Conservation (phyloP, 2,797 vertebrate species). For the Rhyacichthys aspro region DNA sequence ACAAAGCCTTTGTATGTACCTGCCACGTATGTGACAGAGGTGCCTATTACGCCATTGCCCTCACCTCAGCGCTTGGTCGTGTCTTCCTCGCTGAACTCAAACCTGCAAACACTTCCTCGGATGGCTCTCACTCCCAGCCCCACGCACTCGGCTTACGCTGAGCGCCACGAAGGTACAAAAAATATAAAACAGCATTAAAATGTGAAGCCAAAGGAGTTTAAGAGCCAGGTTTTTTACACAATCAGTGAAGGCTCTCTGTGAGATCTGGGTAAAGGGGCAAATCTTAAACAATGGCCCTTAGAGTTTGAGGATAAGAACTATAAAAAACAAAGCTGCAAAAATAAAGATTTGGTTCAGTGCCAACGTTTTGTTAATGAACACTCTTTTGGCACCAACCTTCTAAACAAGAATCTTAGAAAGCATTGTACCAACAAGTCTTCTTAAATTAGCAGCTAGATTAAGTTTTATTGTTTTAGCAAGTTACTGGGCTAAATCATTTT, state of each 20-base stretch:
- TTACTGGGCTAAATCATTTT: too few species aligned
- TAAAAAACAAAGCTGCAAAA: not conserved
- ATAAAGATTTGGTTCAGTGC: not conserved
- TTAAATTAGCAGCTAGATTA: not conserved
- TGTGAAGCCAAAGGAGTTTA: not conserved
- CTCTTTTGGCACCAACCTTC: not conserved
- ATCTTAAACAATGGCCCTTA: too few species aligned
- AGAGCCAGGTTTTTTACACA: conserved; percentile 3
- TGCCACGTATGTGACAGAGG: conserved; percentile 86
- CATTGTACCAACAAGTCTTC: too few species aligned
- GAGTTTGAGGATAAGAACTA: too few species aligned
- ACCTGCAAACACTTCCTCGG: conserved; percentile 52
- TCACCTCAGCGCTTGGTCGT: conserved; percentile 61
- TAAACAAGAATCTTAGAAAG: not conserved
- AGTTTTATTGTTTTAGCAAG: too few species aligned
- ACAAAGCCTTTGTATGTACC: conserved; percentile 88
- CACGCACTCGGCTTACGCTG: conserved; percentile 15
- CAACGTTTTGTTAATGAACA: not conserved
- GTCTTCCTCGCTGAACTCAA: conserved; percentile 60
- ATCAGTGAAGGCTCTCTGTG: too few species aligned
- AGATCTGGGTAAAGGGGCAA: too few species aligned
- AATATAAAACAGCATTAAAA: not conserved
- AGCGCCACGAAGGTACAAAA: conserved; percentile 53
- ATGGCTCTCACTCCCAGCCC: conserved; percentile 53
- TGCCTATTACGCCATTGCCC: conserved; percentile 72